phyloP scores from a whole-genome alignment of 2,888 invertebrate species.

The Tanypteryx hageni region DNA sequence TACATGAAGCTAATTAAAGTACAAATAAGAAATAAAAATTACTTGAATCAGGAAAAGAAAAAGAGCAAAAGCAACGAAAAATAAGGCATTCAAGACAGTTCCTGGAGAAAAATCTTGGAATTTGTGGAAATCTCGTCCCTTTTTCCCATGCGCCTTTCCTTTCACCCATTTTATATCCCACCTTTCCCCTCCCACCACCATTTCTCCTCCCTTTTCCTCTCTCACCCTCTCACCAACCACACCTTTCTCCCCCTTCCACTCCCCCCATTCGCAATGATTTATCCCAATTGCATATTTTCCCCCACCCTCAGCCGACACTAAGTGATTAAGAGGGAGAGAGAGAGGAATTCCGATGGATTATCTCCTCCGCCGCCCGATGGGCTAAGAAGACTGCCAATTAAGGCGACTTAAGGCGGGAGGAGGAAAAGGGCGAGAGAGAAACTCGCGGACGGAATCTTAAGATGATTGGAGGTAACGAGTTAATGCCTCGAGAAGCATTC shows the following conservation, averaged over 20 bases:
- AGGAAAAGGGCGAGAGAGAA: neutral
- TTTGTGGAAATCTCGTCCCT: too few species aligned
- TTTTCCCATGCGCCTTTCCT: too few species aligned
- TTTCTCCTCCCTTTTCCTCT: neutral
- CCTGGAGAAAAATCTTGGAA: too few species aligned
- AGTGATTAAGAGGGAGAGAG: neutral
- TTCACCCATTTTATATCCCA: too few species aligned
- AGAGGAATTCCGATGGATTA: conserved; percentile 14
- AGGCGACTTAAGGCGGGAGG: conserved; percentile 1
- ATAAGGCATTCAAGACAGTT: too few species aligned
- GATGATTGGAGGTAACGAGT: conserved; percentile 32
- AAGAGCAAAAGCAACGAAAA: too few species aligned
- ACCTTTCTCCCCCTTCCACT: neutral
- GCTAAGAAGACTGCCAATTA: conserved; percentile 32
- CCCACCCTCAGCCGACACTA: neutral
- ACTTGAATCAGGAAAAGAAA: too few species aligned
- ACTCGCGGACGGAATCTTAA: conserved; percentile 12
- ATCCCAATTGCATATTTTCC: neutral
- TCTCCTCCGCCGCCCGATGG: neutral
- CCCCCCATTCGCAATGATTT: neutral
- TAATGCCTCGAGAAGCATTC: conserved; percentile 13
- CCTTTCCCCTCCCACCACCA: neutral
- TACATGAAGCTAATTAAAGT: too few species aligned
- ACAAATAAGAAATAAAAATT: too few species aligned
- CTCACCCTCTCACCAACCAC: neutral